Evolutionary conservation across 2,888 invertebrate genomes (phyloP).

Genomic region (Diachrysia chrysitis): DNA sequence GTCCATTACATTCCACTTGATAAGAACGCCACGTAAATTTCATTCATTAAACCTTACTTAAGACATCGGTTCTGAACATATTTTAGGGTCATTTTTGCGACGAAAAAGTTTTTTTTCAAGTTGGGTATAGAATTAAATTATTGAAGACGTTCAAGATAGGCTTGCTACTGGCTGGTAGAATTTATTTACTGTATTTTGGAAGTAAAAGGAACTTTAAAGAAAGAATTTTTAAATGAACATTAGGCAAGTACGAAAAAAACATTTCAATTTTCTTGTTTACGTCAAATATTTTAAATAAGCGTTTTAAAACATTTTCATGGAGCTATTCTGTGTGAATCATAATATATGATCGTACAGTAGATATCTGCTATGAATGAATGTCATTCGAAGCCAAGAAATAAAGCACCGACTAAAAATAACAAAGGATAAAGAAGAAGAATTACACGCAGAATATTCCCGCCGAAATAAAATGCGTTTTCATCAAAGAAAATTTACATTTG

Average conservation of each 20-base stretch:
- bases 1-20: constrained; percentile 53
- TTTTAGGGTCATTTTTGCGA: constrained; percentile 7
- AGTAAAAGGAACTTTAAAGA: no score
- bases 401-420: background rate
- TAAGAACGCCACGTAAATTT: constrained; percentile 52
- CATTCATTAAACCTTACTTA: constrained; percentile 54
- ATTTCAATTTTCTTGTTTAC: background rate
- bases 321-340: no score
- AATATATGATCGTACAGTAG: background rate
- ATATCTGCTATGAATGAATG: background rate
- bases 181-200: constrained; percentile 2
- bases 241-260: background rate
- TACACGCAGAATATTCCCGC: background rate
- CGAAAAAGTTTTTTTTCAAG: constrained; percentile 3
- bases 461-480: background rate
- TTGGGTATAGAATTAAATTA: constrained; percentile 7
- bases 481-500: background rate
- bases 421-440: background rate
- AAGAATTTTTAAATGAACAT: background rate
- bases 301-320: background rate
- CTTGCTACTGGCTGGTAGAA: background rate
- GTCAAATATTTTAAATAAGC: background rate
- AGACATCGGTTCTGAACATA: constrained; percentile 23
- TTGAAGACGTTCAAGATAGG: constrained; percentile 3
- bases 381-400: no score